Conservation (phyloP, 2,797 vertebrate species). For the Silurus aristotelis region DNA sequence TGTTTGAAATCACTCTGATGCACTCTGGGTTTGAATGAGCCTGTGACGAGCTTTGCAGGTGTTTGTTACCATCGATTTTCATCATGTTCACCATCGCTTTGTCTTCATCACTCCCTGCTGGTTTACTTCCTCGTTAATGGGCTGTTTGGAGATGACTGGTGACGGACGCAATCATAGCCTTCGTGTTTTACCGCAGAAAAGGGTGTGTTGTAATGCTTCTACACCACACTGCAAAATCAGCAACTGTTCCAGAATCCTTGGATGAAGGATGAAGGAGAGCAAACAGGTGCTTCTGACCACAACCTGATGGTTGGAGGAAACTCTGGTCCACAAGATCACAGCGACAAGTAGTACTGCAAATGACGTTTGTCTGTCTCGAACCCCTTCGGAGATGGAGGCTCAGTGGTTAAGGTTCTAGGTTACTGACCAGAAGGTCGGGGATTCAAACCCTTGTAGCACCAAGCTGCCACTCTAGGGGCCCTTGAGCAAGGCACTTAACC, state of each 20-base stretch:
- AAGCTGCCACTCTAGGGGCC: no score
- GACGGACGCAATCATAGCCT: slow-evolving; percentile 66
- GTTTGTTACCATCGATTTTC: slow-evolving; percentile 64
- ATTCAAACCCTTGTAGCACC: no score
- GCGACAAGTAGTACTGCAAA: slow-evolving; percentile 69
- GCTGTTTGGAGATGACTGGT: slow-evolving; percentile 59
- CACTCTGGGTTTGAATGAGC: slow-evolving; percentile 43
- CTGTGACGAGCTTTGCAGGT: slow-evolving; percentile 61
- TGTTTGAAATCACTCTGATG: no score
- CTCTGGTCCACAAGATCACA: slow-evolving; percentile 55
- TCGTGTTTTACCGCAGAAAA: slow-evolving; percentile 52
- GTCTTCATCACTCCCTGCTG: slow-evolving; percentile 56
- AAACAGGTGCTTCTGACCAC: slow-evolving; percentile 70
- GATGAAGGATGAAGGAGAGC: slow-evolving; percentile 39
- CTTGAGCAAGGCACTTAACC: no score
- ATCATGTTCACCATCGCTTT: slow-evolving; percentile 41
- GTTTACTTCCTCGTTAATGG: slow-evolving; percentile 64
- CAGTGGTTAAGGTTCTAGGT: no score
- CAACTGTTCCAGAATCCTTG: slow-evolving; percentile 49
- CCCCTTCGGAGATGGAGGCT: no score
- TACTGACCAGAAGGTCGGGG: no score
- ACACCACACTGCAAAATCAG: slow-evolving; percentile 65
- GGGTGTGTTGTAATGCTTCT: slow-evolving; percentile 56
- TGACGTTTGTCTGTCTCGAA: slow-evolving; percentile 33
- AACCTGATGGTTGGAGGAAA: slow-evolving; percentile 64